A percentile compares a stretch with the other conserved stretches of the same genome.
These are phyloP conservation scores for Paraplagusia blochii DNA, from an alignment of 2,113 vertebrate species.

Conservation along the genomic window DNA sequence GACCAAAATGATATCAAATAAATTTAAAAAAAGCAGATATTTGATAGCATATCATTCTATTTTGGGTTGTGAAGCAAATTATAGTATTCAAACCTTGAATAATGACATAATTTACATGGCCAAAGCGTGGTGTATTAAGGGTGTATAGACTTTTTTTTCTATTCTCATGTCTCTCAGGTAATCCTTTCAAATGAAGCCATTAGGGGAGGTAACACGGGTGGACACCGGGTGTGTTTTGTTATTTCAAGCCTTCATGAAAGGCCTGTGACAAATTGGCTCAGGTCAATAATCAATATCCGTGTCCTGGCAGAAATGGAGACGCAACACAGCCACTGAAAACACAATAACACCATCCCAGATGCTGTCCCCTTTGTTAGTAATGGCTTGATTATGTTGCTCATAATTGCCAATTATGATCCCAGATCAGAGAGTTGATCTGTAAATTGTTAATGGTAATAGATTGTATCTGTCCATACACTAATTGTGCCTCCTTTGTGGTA, in stretches of 20 bases:
- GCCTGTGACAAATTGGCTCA: conserved; percentile 34
- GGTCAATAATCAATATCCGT: conserved; percentile 38
- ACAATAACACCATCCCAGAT: conserved; percentile 21
- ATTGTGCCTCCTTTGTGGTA: conserved; percentile 55
- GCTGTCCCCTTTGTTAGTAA: conserved; percentile 47
- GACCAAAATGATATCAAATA: too few species aligned
- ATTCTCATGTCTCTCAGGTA: conserved; percentile 68
- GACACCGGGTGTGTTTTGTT: background rate
- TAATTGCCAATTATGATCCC: conserved; percentile 67
- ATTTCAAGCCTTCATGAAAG: background rate
- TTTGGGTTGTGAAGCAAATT: too few species aligned
- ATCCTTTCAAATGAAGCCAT: conserved; percentile 61
- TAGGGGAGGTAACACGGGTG: conserved; percentile 44
- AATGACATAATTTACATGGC: too few species aligned
- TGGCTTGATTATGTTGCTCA: conserved; percentile 52
- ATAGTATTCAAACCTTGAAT: too few species aligned
- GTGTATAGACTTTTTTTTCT: too few species aligned
- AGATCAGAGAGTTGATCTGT: conserved; percentile 52
- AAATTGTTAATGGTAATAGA: conserved; percentile 67
- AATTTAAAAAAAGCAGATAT: too few species aligned
- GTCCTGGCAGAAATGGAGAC: conserved; percentile 27
- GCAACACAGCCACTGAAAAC: conserved; percentile 13
- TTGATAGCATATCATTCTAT: too few species aligned
- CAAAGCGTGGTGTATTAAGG: too few species aligned
- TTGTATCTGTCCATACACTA: conserved; percentile 55